Evolutionary conservation across 2,888 invertebrate species (phyloP).

Genomic region (Caenorhabditis sulstoni): DNA sequence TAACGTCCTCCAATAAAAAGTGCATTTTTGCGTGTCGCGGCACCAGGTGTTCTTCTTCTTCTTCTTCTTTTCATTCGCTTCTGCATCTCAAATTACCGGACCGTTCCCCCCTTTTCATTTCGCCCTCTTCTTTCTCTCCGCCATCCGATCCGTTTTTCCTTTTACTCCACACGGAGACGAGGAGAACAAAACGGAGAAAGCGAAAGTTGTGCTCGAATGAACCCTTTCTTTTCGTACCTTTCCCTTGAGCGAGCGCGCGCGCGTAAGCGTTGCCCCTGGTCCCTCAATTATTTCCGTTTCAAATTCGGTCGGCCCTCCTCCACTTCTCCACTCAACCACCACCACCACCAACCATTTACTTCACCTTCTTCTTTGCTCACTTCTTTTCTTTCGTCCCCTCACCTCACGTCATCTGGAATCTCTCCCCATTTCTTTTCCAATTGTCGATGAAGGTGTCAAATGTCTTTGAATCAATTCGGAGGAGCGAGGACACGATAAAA

Average conservation of each 20-base stretch:
- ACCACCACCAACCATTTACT: background rate
- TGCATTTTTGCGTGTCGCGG: slow-evolving; percentile 37
- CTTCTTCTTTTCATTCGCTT: no score
- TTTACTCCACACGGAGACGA: background rate
- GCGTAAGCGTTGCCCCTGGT: background rate
- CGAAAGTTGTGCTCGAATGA: slow-evolving; percentile 38
- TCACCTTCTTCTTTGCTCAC: background rate
- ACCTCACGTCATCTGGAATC: background rate
- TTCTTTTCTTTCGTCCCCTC: slow-evolving; percentile 6
- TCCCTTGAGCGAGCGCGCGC: background rate
- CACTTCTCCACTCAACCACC: background rate
- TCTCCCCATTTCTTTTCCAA: background rate
- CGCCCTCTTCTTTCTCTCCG: slow-evolving; percentile 4
- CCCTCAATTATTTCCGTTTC: slow-evolving; percentile 52
- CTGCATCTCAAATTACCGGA: slow-evolving; percentile 36
- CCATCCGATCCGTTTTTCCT: background rate
- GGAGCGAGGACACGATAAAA: slow-evolving; percentile 10
- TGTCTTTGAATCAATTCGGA: background rate
- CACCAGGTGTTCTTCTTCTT: slow-evolving; percentile 43
- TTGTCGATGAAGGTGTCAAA: slow-evolving; percentile 4
- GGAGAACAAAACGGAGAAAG: background rate
- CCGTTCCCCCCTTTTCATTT: background rate
- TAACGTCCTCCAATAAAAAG: slow-evolving; percentile 46
- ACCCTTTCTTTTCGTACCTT: slow-evolving; percentile 44
- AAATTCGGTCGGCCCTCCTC: slow-evolving; percentile 25